Percentiles rank a stretch among this genome's conserved stretches.
phyloP scores from a whole-genome alignment of 2,113 vertebrate genomes.

The Ascaphus truei region DNA sequence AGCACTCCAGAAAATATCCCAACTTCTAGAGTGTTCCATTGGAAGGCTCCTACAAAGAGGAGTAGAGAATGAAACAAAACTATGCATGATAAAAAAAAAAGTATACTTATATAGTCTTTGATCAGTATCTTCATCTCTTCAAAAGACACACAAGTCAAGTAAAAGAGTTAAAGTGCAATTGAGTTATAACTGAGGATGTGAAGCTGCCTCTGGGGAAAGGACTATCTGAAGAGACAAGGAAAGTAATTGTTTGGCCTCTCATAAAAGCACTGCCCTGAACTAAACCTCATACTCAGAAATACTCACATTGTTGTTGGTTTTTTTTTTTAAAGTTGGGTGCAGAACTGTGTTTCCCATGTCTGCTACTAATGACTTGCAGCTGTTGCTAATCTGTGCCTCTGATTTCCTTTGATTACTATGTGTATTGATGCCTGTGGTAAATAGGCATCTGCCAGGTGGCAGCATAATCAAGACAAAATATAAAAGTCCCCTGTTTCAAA shows the following conservation, averaged over 20 bases:
- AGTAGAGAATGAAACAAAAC: not conserved
- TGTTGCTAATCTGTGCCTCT: conserved; percentile 79
- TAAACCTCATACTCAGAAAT: conserved; percentile 66
- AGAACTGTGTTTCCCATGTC: conserved; percentile 74
- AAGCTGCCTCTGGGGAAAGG: conserved; percentile 40
- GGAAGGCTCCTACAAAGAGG: conserved; percentile 33
- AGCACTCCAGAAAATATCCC: no score
- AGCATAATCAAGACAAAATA: conserved; percentile 73
- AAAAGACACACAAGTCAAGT: conserved; percentile 38
- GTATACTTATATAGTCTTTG: not conserved
- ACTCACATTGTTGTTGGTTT: conserved; percentile 66
- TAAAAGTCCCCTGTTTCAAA: conserved; percentile 81
- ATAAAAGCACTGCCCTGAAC: conserved; percentile 59
- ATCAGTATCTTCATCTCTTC: not conserved
- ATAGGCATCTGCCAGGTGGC: conserved; percentile 82
- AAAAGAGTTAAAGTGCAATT: conserved; percentile 25
- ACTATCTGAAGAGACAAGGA: conserved; percentile 58
- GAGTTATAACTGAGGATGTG: conserved; percentile 40
- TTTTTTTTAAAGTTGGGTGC: conserved; percentile 73
- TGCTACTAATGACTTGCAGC: conserved; percentile 82
- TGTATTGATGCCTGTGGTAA: conserved; percentile 81
- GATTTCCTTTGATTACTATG: conserved; percentile 81
- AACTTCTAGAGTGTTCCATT: no score
- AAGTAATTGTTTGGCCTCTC: conserved; percentile 66
- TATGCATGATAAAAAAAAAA: not conserved